Conservation (phyloP, 1,140 invertebrate species). For the Leguminivora glycinivorella region DNA sequence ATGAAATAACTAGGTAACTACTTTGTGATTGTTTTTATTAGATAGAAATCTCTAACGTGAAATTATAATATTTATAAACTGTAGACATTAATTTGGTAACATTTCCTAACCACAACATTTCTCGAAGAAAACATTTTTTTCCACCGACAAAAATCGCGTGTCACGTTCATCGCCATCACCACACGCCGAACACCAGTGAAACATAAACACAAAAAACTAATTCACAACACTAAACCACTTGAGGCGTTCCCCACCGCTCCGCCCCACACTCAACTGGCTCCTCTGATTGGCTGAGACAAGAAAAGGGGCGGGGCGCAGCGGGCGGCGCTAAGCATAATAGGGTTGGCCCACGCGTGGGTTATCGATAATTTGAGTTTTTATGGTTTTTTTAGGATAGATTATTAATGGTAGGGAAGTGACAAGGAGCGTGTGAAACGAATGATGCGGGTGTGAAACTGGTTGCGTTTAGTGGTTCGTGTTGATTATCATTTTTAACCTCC, state of each 20-base stretch:
- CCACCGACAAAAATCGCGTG: constrained; percentile 50
- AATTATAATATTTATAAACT: too few relatives aligned
- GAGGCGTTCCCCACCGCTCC: constrained; percentile 44
- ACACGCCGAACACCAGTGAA: constrained; percentile 42
- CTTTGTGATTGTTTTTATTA: too few relatives aligned
- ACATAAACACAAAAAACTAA: constrained; percentile 66
- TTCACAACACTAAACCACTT: constrained; percentile 70
- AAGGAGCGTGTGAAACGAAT: constrained; percentile 53
- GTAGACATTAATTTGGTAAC: too few relatives aligned
- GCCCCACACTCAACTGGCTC: constrained; percentile 40
- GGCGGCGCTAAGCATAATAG: constrained; percentile 52
- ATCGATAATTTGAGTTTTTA: constrained; percentile 53
- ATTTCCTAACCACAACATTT: background rate
- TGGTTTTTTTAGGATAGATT: constrained; percentile 61
- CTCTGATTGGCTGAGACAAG: constrained; percentile 55
- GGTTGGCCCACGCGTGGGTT: constrained; percentile 65
- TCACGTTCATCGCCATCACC: constrained; percentile 61
- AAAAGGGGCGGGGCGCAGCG: constrained; percentile 51
- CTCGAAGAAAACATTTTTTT: background rate
- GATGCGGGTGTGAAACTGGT: constrained; percentile 34
- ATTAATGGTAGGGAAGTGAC: constrained; percentile 70
- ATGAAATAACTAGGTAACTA: too few relatives aligned
- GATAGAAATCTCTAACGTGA: too few relatives aligned
- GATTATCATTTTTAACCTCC: background rate
- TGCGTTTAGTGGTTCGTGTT: constrained; percentile 17